These are phyloP conservation scores for Cyanoderma ruficeps DNA, from an alignment of 2,113 vertebrate species.

Conservation along the genomic window DNA sequence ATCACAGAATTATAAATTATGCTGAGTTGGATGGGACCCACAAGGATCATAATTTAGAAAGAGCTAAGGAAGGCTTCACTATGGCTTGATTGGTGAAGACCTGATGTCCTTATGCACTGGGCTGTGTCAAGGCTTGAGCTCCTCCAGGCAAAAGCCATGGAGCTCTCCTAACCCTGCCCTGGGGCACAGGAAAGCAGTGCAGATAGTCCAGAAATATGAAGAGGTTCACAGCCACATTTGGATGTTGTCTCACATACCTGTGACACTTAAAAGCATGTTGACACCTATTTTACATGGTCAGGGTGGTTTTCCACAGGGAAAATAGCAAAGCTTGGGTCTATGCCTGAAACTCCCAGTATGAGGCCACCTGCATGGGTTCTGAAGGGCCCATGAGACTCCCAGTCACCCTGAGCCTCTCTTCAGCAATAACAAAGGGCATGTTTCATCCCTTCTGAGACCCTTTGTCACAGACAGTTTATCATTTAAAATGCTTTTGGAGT, in stretches of 20 bases:
- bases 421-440: not conserved
- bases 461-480: not conserved
- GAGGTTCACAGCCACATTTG: not conserved
- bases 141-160: not conserved
- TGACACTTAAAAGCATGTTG: not conserved
- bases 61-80: not conserved
- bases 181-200: not conserved
- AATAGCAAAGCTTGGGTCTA: not conserved
- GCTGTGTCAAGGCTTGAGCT: not conserved
- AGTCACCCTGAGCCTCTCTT: not conserved
- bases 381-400: not conserved
- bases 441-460: not conserved
- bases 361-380: not conserved
- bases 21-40: not conserved
- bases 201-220: not conserved
- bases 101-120: not conserved
- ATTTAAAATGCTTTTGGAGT: not conserved
- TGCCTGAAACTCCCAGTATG: not conserved
- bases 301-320: not conserved
- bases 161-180: not conserved
- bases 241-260: fast-evolving
- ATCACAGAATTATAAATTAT: not conserved
- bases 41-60: not conserved
- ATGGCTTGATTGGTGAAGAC: not conserved
- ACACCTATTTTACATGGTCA: not conserved